Conservation (phyloP, 2,113 vertebrate species). For the Scomber japonicus region DNA sequence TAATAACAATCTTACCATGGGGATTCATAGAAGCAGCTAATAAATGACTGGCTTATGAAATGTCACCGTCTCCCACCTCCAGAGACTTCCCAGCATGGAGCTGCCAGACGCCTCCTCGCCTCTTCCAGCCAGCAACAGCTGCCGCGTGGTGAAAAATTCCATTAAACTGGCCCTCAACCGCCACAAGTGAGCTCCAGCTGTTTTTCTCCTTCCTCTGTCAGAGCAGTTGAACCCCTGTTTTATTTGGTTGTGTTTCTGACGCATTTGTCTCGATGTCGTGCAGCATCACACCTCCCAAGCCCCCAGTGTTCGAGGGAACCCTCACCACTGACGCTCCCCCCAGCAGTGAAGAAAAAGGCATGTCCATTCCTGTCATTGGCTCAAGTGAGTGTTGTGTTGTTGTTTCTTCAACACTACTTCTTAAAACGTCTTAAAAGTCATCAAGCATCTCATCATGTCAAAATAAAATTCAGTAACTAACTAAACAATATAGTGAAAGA, state of each 20-base stretch:
- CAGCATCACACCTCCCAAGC: conserved; percentile 82
- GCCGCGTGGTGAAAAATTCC: conserved; percentile 94
- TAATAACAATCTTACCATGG: not conserved
- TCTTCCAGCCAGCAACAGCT: conserved; percentile 91
- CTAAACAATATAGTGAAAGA: too few species aligned
- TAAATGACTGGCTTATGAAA: not conserved
- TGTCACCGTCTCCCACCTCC: conserved; percentile 39
- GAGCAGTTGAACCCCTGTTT: not conserved
- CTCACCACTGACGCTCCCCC: conserved; percentile 66
- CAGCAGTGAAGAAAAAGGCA: conserved; percentile 81
- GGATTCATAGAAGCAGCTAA: not conserved
- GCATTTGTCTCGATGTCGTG: not conserved
- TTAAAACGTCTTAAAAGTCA: not conserved
- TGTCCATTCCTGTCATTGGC: conserved; percentile 89
- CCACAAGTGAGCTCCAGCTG: conserved; percentile 78
- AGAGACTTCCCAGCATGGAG: conserved; percentile 97
- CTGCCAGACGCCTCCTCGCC: conserved; percentile 96
- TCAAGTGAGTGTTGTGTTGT: conserved; percentile 85
- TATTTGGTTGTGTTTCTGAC: not conserved
- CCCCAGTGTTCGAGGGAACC: conserved; percentile 76
- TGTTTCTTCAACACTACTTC: not conserved
- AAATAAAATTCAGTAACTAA: too few species aligned
- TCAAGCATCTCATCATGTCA: too few species aligned
- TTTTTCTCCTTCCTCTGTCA: not conserved
- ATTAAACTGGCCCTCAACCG: conserved; percentile 97